Evolutionary conservation across 2,797 vertebrate species (phyloP), one percentile per base, ranked within the genome.

Genomic region (Notolepis coatsorum): DNA sequence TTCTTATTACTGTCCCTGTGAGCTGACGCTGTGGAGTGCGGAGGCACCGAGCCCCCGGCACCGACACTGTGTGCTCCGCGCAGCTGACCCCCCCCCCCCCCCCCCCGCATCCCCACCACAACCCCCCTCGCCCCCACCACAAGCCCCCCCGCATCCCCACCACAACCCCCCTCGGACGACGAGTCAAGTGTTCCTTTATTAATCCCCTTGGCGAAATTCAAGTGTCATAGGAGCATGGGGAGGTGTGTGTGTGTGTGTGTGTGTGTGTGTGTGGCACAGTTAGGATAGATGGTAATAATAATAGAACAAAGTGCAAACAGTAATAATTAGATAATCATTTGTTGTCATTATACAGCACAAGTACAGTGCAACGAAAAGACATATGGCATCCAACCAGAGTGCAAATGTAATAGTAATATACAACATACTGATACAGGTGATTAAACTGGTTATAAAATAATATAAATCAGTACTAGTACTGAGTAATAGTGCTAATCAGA

Each of bases 1-100:
- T 76, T 46, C 70, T 61, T 77, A 38, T 77, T 70, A 67, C 65
- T 47, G 63, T 61, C 70, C 53, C 61, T 56, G 52, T 60, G 68
- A 68, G 46, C 66, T 51, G 10, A 64, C 45, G 31, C 30, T 52
- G 3, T 1, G 24, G 3, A 3, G 9, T 5, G 5, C 12, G 46
- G 41, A 21, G 41, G 35, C 50, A 42, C 17, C 10, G 7, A 23
- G 62, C 67, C 53, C 21, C 55, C 39, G 71, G 77, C 71, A 20
- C 12, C 31, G n/a, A 17, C 55, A 73, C 62, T 67, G 43, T 43
- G 41, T 38, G 47, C 18, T 50, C 46, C 30, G 25, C 39, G 37
- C 73, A 57, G 57, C 65, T 69, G 53, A 65, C 63, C 58, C 59
- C 72, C 30, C 20, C 12, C 12, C 35, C 7, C 7, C 27, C 7